phyloP scores from a whole-genome alignment of 2,113 vertebrate genomes.

The Psammodynastes pulverulentus region DNA sequence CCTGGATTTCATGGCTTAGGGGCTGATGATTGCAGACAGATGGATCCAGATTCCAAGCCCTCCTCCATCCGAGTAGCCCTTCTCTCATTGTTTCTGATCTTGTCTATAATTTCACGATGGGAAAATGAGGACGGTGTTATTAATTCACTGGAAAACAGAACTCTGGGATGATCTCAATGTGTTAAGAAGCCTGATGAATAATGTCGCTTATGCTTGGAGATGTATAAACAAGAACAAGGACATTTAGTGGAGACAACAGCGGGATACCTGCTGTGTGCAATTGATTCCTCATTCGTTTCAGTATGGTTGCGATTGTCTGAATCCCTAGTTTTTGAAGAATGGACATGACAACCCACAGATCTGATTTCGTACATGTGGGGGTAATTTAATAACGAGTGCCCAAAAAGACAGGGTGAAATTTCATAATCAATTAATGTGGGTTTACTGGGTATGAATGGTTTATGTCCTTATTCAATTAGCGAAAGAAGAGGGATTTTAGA shows the following conservation, averaged over 20 bases:
- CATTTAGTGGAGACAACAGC: not conserved
- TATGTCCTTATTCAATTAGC: not conserved
- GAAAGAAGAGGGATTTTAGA: not conserved
- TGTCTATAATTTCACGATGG: not conserved
- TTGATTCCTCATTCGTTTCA: not conserved
- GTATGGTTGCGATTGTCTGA: not conserved
- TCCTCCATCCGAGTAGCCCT: slow-evolving; percentile 22
- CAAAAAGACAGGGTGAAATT: not conserved
- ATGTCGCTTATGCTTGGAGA: not conserved
- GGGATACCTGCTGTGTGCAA: not conserved
- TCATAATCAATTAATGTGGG: not conserved
- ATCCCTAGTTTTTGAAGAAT: not conserved
- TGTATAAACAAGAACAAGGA: not conserved
- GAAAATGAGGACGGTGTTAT: not conserved
- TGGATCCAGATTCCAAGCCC: slow-evolving; percentile 10
- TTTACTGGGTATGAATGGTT: not conserved
- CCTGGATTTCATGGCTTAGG: slow-evolving; percentile 48
- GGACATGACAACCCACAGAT: not conserved
- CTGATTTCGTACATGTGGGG: not conserved
- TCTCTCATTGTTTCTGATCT: slow-evolving; percentile 15
- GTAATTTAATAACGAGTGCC: not conserved
- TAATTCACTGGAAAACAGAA: not conserved
- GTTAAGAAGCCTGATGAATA: not conserved
- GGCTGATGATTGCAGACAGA: slow-evolving; percentile 53
- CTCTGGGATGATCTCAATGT: not conserved